phyloP scores from a whole-genome alignment of 1,140 invertebrate genomes.

The Microplitis demolitor region DNA sequence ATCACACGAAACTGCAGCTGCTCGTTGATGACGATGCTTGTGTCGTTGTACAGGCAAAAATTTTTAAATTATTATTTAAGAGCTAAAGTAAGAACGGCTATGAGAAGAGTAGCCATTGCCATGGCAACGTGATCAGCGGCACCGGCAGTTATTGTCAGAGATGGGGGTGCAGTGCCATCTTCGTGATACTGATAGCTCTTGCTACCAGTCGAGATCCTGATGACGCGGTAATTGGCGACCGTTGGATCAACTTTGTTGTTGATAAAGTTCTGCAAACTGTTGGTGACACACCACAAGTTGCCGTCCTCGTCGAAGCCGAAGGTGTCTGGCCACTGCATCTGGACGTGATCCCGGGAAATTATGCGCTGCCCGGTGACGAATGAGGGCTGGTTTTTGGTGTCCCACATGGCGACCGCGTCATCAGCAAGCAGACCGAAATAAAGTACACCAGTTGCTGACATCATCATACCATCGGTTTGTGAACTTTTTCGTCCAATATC shows the following conservation, averaged over 20 bases:
- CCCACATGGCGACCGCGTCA: slow-evolving; percentile 71
- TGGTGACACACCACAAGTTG: slow-evolving; percentile 69
- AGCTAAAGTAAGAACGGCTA: slow-evolving; percentile 20
- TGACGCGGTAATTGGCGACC: slow-evolving; percentile 67
- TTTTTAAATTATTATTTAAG: background rate
- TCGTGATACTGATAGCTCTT: slow-evolving; percentile 69
- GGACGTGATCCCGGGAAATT: slow-evolving; percentile 67
- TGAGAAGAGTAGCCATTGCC: slow-evolving; percentile 15
- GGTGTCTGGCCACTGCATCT: slow-evolving; percentile 74
- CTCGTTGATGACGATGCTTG: background rate
- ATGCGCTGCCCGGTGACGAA: slow-evolving; percentile 63
- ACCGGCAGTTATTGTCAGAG: slow-evolving; percentile 48
- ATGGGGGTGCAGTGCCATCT: slow-evolving; percentile 46
- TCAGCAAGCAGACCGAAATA: slow-evolving; percentile 71
- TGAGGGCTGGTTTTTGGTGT: slow-evolving; percentile 56
- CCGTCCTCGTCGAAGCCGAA: slow-evolving; percentile 72
- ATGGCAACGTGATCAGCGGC: slow-evolving; percentile 35
- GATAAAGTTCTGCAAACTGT: slow-evolving; percentile 69
- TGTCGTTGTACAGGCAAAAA: background rate
- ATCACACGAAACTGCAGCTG: background rate
- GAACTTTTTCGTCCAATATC: slow-evolving; percentile 68
- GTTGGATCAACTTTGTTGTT: slow-evolving; percentile 61
- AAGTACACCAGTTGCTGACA: slow-evolving; percentile 69
- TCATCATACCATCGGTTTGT: slow-evolving; percentile 72
- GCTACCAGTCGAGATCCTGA: slow-evolving; percentile 60